These are phyloP conservation scores for Sciaenops ocellatus DNA, from an alignment of 2,797 vertebrate genomes.

Conservation along the genomic window DNA sequence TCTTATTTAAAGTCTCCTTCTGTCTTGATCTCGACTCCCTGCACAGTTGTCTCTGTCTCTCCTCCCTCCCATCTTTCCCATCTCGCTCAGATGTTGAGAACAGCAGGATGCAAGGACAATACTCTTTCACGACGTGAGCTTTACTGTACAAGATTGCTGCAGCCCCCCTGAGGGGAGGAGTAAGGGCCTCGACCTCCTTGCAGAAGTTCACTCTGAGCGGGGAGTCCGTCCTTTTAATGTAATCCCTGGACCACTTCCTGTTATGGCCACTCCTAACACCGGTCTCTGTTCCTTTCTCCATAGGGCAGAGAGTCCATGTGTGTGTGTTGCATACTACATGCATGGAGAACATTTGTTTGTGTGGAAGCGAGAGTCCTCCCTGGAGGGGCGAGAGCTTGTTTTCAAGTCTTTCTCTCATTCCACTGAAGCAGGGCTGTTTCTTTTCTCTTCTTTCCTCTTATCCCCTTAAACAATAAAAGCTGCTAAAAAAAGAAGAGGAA, in stretches of 20 bases:
- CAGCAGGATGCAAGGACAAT: slow-evolving; percentile 28
- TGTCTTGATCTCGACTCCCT: slow-evolving; percentile 18
- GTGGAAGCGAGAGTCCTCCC: slow-evolving; percentile 18
- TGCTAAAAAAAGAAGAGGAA: slow-evolving; percentile 9
- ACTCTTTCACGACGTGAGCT: slow-evolving; percentile 22
- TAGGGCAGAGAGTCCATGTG: slow-evolving; percentile 17
- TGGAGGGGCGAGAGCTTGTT: slow-evolving; percentile 30
- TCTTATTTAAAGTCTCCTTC: slow-evolving; percentile 3
- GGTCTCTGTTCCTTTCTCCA: slow-evolving; percentile 38
- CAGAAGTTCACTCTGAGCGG: slow-evolving; percentile 32
- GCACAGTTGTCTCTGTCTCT: neutral
- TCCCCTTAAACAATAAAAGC: slow-evolving; percentile 46
- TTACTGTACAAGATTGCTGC: slow-evolving; percentile 19
- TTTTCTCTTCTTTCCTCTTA: slow-evolving; percentile 16
- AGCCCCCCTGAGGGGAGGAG: neutral
- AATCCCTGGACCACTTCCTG: slow-evolving; percentile 59
- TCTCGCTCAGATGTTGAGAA: slow-evolving; percentile 21
- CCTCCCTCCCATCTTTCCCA: neutral
- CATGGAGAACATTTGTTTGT: slow-evolving; percentile 17
- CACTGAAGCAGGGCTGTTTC: slow-evolving; percentile 18
- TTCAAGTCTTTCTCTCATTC: slow-evolving; percentile 39
- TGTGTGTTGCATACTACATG: slow-evolving; percentile 6
- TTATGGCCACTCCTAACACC: slow-evolving; percentile 60
- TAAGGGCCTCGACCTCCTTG: slow-evolving; percentile 23
- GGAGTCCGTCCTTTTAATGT: slow-evolving; percentile 51